Conservation (phyloP, 1,140 invertebrate species). For the Drosophila sp. region DNA sequence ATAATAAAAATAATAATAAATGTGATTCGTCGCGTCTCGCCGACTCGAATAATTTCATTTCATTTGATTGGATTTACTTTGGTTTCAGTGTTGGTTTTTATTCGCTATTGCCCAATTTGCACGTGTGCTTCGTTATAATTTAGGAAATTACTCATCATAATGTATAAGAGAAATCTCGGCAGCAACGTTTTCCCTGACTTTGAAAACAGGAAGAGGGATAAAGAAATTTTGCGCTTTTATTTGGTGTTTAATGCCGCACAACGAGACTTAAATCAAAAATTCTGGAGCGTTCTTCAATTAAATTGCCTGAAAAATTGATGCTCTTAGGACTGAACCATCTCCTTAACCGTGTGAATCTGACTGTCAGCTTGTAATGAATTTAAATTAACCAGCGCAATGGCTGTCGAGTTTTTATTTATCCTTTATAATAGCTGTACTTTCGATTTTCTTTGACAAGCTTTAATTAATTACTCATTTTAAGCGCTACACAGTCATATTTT, state of each 20-base stretch:
- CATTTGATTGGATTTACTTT: conserved; percentile 73
- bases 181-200: neutral
- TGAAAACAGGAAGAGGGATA: conserved; percentile 17
- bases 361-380: conserved; percentile 39
- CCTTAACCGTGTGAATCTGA: conserved; percentile 15
- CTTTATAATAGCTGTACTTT: conserved; percentile 20
- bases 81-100: conserved; percentile 50
- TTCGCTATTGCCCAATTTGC: conserved; percentile 34
- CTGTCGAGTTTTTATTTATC: conserved; percentile 52
- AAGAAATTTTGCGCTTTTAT: conserved; percentile 50
- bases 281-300: conserved; percentile 63
- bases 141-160: conserved; percentile 48
- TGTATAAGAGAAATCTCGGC: conserved; percentile 45
- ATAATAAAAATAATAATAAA: conserved; percentile 29
- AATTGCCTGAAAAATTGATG: conserved; percentile 74
- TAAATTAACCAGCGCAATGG: conserved; percentile 11
- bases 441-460: conserved; percentile 15
- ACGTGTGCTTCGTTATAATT: conserved; percentile 54
- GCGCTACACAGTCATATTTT: conserved; percentile 58
- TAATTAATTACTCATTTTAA: conserved; percentile 68
- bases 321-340: conserved; percentile 11
- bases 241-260: conserved; percentile 43
- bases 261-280: conserved; percentile 49
- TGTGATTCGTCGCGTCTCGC: conserved; percentile 16
- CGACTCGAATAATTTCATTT: conserved; percentile 63